Conservation (phyloP, 2,888 invertebrate species). For the Agrilus cyanescens region DNA sequence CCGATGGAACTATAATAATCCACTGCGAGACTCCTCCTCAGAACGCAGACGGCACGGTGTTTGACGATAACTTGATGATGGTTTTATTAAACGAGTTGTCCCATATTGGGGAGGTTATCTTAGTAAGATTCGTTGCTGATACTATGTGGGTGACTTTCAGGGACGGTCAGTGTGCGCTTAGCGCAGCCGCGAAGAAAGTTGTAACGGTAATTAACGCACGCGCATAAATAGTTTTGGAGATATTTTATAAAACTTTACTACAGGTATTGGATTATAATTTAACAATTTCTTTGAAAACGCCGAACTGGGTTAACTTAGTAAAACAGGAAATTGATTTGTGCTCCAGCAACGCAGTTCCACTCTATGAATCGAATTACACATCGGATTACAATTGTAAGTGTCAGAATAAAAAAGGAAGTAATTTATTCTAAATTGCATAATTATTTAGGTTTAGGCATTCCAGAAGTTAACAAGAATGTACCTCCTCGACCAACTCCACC, state of each 20-base stretch:
- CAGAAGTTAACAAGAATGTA: constrained; percentile 33
- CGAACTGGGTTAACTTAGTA: constrained; percentile 73
- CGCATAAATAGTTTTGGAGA: neutral
- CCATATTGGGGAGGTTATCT: constrained; percentile 78
- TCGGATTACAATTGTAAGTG: constrained; percentile 34
- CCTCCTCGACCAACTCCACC: constrained; percentile 33
- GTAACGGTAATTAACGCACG: constrained; percentile 26
- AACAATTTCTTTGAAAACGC: constrained; percentile 65
- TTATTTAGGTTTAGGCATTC: constrained; percentile 34
- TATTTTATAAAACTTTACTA: constrained; percentile 32
- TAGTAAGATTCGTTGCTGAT: constrained; percentile 81
- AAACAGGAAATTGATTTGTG: constrained; percentile 75
- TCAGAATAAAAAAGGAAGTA: neutral
- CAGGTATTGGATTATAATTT: constrained; percentile 55
- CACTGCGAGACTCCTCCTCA: constrained; percentile 26
- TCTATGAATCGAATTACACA: constrained; percentile 37
- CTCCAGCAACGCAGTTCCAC: constrained; percentile 71
- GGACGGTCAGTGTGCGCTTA: constrained; percentile 78
- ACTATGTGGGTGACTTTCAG: constrained; percentile 88
- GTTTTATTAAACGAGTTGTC: constrained; percentile 69
- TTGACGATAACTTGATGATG: constrained; percentile 72
- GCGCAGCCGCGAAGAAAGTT: constrained; percentile 41
- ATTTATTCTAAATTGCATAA: constrained; percentile 4
- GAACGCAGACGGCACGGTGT: constrained; percentile 48
- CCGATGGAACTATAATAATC: constrained; percentile 87